Evolutionary conservation across 2,888 invertebrate species (phyloP).

Genomic region (Serrognathus titanus): DNA sequence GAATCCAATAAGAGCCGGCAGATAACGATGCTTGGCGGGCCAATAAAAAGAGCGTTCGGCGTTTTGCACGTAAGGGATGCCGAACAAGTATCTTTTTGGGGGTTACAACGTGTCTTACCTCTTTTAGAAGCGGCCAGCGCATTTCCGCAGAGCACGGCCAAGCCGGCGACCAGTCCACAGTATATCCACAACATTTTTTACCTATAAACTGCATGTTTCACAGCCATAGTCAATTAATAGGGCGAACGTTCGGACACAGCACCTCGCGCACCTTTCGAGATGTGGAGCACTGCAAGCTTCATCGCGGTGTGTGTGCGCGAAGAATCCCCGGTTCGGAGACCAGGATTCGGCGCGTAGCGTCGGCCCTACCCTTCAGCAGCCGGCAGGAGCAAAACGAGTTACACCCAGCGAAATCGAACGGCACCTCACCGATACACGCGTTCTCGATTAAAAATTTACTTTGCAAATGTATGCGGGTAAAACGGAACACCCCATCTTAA

Average conservation of each 20-base stretch:
- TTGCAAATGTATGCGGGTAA: background rate
- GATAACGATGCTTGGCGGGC: constrained; percentile 17
- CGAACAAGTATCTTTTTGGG: constrained; percentile 4
- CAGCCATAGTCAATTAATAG: constrained; percentile 42
- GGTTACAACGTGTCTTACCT: constrained; percentile 34
- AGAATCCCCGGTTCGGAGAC: constrained; percentile 25
- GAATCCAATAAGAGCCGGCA: constrained; percentile 15
- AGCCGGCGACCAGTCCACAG: constrained; percentile 43
- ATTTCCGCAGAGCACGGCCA: constrained; percentile 37
- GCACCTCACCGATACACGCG: constrained; percentile 1
- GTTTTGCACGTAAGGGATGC: constrained; percentile 18
- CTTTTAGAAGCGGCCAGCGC: constrained; percentile 41
- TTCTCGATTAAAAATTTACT: constrained; percentile 1
- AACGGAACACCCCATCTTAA: too few species aligned
- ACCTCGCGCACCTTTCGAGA: constrained; percentile 41
- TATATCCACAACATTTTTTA: constrained; percentile 48
- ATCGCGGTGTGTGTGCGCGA: constrained; percentile 42
- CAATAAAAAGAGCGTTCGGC: constrained; percentile 14
- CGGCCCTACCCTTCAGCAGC: constrained; percentile 18
- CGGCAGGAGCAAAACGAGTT: constrained; percentile 15
- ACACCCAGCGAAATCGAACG: constrained; percentile 14
- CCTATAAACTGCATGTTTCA: constrained; percentile 46
- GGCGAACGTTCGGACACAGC: constrained; percentile 21
- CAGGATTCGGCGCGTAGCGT: constrained; percentile 21
- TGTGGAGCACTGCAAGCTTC: constrained; percentile 43